Evolutionary conservation across 1,140 invertebrate species (phyloP).

Genomic region (Drosophila seguyi): DNA sequence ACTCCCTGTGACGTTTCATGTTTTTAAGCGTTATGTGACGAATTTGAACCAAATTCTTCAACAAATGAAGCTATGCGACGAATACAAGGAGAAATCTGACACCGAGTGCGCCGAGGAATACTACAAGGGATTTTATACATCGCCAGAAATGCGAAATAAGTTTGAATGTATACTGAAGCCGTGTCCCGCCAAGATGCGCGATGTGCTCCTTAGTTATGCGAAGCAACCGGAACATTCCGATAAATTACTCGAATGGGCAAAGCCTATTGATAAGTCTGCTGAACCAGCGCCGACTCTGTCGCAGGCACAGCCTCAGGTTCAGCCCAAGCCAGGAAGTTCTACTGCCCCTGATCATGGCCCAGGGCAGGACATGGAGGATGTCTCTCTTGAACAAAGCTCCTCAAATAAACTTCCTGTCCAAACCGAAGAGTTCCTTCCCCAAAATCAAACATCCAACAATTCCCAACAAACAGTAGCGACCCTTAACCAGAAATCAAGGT

Average conservation of each 20-base stretch:
- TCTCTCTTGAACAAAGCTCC: too few species aligned
- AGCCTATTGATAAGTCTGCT: slow-evolving; percentile 2
- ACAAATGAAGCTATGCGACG: slow-evolving; percentile 17
- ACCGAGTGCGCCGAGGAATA: slow-evolving; percentile 17
- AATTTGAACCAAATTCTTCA: slow-evolving; percentile 33
- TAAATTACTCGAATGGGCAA: slow-evolving; percentile 31
- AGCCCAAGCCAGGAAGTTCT: background rate
- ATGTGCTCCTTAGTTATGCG: slow-evolving; percentile 1
- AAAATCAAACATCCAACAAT: background rate
- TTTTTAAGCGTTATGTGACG: slow-evolving; percentile 24
- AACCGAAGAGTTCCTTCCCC: background rate
- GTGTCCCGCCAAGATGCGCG: slow-evolving; percentile 25
- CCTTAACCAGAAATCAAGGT: background rate
- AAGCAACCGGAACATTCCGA: background rate
- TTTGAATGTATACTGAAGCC: slow-evolving; percentile 27
- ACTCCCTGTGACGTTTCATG: slow-evolving; percentile 8
- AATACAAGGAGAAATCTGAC: slow-evolving; percentile 12
- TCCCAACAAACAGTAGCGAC: background rate
- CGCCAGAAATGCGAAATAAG: slow-evolving; percentile 21
- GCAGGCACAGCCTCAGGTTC: background rate
- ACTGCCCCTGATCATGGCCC: background rate
- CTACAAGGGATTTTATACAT: slow-evolving; percentile 30
- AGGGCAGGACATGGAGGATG: background rate
- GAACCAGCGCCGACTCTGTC: background rate
- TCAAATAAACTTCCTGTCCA: background rate